Evolutionary conservation across 2,113 vertebrate species (phyloP).

Genomic region (Coreoperca whiteheadi): DNA sequence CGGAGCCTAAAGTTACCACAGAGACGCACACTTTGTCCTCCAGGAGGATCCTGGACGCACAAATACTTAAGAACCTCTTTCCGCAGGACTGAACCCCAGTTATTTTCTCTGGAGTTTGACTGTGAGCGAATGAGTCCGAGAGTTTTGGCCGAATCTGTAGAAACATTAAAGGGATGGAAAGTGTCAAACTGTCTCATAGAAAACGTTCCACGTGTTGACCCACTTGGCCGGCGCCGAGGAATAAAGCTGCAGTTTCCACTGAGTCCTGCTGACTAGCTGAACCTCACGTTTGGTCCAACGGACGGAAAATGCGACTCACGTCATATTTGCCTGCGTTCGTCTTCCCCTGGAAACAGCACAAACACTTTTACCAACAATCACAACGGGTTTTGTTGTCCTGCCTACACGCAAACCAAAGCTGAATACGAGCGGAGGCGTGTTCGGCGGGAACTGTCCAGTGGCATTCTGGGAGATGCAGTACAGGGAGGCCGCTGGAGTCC

Average conservation of each 20-base stretch:
- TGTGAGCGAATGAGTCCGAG: background rate
- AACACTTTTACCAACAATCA: background rate
- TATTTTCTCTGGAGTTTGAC: background rate
- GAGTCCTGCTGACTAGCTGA: background rate
- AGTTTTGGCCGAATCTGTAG: background rate
- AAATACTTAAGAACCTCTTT: too few species aligned
- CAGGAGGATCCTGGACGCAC: background rate
- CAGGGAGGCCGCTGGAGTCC: too few species aligned
- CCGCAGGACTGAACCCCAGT: background rate
- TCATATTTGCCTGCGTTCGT: constrained; percentile 23
- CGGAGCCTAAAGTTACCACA: too few species aligned
- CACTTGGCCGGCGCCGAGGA: constrained; percentile 17
- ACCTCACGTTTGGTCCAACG: constrained; percentile 1
- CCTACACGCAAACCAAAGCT: background rate
- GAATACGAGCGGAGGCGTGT: background rate
- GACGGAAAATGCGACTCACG: constrained; percentile 3
- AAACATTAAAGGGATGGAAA: constrained; percentile 5
- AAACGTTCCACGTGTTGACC: constrained; percentile 10
- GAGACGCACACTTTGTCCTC: too few species aligned
- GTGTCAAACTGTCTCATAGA: background rate
- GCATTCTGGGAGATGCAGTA: background rate
- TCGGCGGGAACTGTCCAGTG: background rate
- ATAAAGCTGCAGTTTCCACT: constrained; percentile 26
- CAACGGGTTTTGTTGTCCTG: background rate
- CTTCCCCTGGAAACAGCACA: constrained; percentile 1